Base-by-base conservation (phyloP, 92 coral and sea anemone genomes). In the Heliopora coerulea region DNA sequence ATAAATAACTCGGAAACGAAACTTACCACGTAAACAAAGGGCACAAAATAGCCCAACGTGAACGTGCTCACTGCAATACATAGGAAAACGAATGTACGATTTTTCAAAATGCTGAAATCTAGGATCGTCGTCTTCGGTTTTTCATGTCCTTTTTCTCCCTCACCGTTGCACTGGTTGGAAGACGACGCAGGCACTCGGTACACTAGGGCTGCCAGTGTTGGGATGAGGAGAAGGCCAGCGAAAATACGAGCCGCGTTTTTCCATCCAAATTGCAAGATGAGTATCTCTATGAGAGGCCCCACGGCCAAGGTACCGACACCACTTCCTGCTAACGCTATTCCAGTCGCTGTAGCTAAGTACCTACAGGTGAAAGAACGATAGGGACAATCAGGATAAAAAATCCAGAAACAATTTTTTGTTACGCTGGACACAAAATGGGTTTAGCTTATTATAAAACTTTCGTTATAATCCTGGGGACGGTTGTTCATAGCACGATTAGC, bases 1-100 rank as follows among this genome's bases (percentile, higher is more conserved):
- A n/a, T n/a, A n/a, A n/a, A n/a, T n/a, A n/a, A n/a, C n/a, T n/a
- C n/a, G 27, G 59, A 14, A 14, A 30, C 11, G 33, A 20, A 33
- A 75, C 97, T 85, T 79, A 93, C 98, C 91, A 93, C 59, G 46
- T 93, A 96, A 3, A 93, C 91, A 59, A 93, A 93, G 5, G 98
- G 98, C 17, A 93, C 95, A 59, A 93, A 93, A 54, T 93, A 93
- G 0, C 95, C 98, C 40, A 93, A 65, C 88, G 85, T 87, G 64
- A 91, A 91, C 34, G 85, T 75, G 60, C 97, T 84, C 81, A 91
- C 83, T 4, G 96, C 76, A 11, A 89, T 23, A 37, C 96, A 91
- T 84, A 91, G 86, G 10, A 89, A 88, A 39, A 91, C 52, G 72
- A 91, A 91, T 0, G 97, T 91, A 30, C 81, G 87, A 77, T 91